Percentiles rank a stretch among this genome's conserved stretches.
Evolutionary conservation across 2,113 vertebrate genomes (phyloP).

Genomic region (Oreochromis tanganicae): DNA sequence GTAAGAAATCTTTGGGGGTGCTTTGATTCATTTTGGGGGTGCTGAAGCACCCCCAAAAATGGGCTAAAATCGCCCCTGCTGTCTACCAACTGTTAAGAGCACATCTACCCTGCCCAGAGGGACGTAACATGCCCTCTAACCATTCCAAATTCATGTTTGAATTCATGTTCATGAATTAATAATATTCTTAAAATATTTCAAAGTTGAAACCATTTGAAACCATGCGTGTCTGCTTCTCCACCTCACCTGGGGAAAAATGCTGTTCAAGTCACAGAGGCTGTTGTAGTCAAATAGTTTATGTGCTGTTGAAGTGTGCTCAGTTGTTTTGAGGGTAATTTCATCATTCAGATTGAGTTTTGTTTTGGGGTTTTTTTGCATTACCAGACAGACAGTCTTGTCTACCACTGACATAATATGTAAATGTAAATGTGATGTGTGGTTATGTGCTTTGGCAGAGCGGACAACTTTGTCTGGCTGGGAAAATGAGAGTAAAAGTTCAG

Average conservation of each 20-base stretch:
- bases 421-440: not conserved
- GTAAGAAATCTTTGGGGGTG: no score
- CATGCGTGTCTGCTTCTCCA: fast-evolving
- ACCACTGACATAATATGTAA: not conserved
- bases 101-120: not conserved
- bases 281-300: not conserved
- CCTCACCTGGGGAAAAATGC: fast-evolving
- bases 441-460: not conserved
- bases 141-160: not conserved
- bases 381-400: not conserved
- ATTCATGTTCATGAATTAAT: not conserved
- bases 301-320: not conserved
- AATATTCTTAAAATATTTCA: not conserved
- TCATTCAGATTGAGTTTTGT: not conserved
- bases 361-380: not conserved
- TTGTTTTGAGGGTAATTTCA: not conserved
- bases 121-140: fast-evolving
- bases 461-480: not conserved
- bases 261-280: not conserved
- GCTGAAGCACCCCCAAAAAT: no score
- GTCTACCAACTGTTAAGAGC: not conserved
- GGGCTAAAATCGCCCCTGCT: no score
- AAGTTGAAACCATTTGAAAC: not conserved
- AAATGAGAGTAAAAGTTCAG: not conserved
- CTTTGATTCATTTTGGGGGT: no score